phyloP scores from a whole-genome alignment of 2,888 invertebrate species.

The Noctua janthina region DNA sequence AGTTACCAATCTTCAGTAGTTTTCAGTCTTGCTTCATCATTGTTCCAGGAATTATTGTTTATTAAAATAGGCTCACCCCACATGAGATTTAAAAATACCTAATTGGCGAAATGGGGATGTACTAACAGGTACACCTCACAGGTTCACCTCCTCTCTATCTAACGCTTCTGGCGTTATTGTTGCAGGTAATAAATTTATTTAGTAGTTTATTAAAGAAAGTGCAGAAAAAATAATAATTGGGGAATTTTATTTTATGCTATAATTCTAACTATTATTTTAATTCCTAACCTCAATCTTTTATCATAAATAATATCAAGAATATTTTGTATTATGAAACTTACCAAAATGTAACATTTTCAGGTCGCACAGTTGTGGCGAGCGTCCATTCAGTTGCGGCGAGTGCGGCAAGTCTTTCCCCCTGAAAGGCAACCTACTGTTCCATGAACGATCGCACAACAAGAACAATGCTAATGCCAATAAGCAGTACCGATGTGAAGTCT shows the following conservation, averaged over 20 bases:
- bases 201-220: background rate
- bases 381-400: slow-evolving; percentile 95
- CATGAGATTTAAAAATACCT: background rate
- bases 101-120: background rate
- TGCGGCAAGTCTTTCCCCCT: slow-evolving; percentile 96
- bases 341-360: slow-evolving; percentile 66
- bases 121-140: too few relatives aligned
- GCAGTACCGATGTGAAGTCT: slow-evolving; percentile 94
- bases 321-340: background rate
- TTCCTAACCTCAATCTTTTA: background rate
- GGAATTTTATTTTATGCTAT: background rate
- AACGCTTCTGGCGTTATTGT: too few relatives aligned
- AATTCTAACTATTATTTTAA: background rate
- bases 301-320: background rate
- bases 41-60: background rate
- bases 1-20: slow-evolving; percentile 32
- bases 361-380: slow-evolving; percentile 93
- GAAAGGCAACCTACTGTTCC: slow-evolving; percentile 96
- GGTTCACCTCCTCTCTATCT: too few relatives aligned
- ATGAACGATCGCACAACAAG: slow-evolving; percentile 96
- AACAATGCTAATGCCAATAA: slow-evolving; percentile 90
- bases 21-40: background rate
- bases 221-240: background rate
- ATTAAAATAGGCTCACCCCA: background rate
- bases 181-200: too few relatives aligned